Percentiles rank a stretch among this genome's conserved stretches.
These are phyloP conservation scores for Drosophila nr. perissopoda DNA, from an alignment of 2,888 invertebrate genomes.

Conservation along the genomic window DNA sequence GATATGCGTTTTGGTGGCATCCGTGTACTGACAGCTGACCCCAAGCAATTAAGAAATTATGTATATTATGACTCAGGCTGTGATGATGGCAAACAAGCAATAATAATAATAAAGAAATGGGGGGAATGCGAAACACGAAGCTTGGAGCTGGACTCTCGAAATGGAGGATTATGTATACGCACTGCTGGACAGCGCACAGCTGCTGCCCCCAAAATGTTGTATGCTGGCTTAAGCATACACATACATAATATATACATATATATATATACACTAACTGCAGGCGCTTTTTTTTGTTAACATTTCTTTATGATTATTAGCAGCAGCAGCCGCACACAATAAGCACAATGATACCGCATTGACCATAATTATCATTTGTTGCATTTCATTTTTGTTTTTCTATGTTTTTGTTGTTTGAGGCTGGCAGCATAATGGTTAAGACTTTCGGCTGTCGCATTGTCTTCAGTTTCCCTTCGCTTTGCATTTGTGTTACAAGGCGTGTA, in stretches of 20 bases:
- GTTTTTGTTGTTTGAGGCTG: constrained; percentile 4
- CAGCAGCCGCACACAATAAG: constrained; percentile 25
- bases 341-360: constrained; percentile 59
- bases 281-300: constrained; percentile 59
- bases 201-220: constrained; percentile 34
- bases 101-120: constrained; percentile 32
- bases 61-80: constrained; percentile 63
- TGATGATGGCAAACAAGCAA: constrained; percentile 61
- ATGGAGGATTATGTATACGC: constrained; percentile 73
- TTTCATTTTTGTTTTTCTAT: constrained; percentile 51
- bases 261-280: constrained; percentile 47
- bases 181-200: constrained; percentile 46
- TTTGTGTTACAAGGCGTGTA: constrained; percentile 28
- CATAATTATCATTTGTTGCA: constrained; percentile 75
- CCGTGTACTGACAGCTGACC: constrained; percentile 49
- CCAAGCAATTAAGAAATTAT: constrained; percentile 79
- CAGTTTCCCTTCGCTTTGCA: constrained; percentile 8
- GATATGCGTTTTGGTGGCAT: constrained; percentile 1
- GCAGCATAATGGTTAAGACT: constrained; percentile 21
- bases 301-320: constrained; percentile 59
- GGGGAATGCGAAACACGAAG: constrained; percentile 51
- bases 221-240: constrained; percentile 14
- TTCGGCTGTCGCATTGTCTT: constrained; percentile 49
- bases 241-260: constrained; percentile 7
- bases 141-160: constrained; percentile 27